Evolutionary conservation across 2,797 vertebrate species (phyloP), one percentile per base, ranked within the genome.

Genomic region (Oryzias sinensis): DNA sequence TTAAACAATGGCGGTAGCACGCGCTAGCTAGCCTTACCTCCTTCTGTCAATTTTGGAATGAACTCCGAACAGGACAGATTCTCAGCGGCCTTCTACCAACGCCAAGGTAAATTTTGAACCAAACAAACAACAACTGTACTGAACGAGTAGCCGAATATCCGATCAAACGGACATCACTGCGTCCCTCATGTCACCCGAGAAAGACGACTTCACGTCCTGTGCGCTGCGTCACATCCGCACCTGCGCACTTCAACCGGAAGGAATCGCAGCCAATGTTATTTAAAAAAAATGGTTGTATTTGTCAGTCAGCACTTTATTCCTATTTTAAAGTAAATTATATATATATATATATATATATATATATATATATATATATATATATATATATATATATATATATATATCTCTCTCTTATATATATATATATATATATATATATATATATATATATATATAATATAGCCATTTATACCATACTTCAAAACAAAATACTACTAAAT

Each of bases 1-100:
- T n/a, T n/a, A 82, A 88, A 89, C 87, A 90, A 89, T 87, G 86
- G 88, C 86, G 77, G 40, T 25, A 33, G 55, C 82, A 78, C 60
- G 82, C 74, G 68, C 5, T 76, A 60, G 72, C 62, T 44, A 33
- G 25, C 56, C 24, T 83, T 78, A 88, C 85, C 87, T 81, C 59
- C 58, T 75, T 66, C 70, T 64, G 68, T 49, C 6, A 27, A 24
- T 59, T 70, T 55, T 17, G 2, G 41, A 15, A 42, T 65, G 48
- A 29, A 52, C 40, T 68, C 51, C 73, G 1, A 27, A 17, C 18
- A n/a, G 11, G 37, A 53, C 1, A 2, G 41, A 33, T 5, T 7
- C 18, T 6, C 4, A 4, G 1, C 17, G 6, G 17, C 2, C 27
- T 18, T 25, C 1, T 24, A 22, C 58, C 4, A 49, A n/a, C 43